Evolutionary conservation across 2,888 invertebrate genomes (phyloP), one percentile per base, ranked within the genome.

Genomic region (Glomeris marginata): DNA sequence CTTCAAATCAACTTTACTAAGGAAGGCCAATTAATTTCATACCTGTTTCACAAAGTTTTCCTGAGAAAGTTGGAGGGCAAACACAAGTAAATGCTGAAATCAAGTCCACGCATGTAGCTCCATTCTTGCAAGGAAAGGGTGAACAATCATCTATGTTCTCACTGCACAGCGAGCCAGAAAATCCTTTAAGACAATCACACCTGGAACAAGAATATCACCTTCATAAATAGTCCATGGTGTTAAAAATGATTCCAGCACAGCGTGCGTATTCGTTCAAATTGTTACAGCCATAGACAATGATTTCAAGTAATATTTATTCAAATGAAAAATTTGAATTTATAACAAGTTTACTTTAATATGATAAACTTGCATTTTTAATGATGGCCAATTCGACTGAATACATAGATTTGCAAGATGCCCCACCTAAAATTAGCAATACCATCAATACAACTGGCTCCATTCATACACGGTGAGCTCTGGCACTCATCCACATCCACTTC

Each of bases 151-250:
- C 70, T 46, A 67, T 63, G 54, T 72, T 68, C 10, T 59, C 56
- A 1, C 63, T 61, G 57, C 78, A 78, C 16, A 68, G 63, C 8
- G 58, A 49, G 1, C 77, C 77, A n/a, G 65, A 66, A 48, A 68
- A 74, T 13, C 77, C 77, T 33, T 63, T 63, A 2, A 69, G 69
- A 60, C 78, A 78, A 38, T 68, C 65, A 59, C 78, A 78, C 52
- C 73, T 75, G 52, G 45, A 59, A 47, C 44, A 44, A 33, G 4
- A 28, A 28, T 28, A 49, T 6, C 44, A 48, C 37, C 46, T 62
- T 58, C 45, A 57, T 52, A 53, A 63, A 20, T 48, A 50, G 13
- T 57, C 61, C 10, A 60, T 50, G 4, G 49, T 54, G 53, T 66
- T 65, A 2, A 57, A 47, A 54, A 66, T 57, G 18, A 51, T 52